Evolutionary conservation across 2,797 vertebrate genomes (phyloP).

Genomic region (Propithecus deckenii): DNA sequence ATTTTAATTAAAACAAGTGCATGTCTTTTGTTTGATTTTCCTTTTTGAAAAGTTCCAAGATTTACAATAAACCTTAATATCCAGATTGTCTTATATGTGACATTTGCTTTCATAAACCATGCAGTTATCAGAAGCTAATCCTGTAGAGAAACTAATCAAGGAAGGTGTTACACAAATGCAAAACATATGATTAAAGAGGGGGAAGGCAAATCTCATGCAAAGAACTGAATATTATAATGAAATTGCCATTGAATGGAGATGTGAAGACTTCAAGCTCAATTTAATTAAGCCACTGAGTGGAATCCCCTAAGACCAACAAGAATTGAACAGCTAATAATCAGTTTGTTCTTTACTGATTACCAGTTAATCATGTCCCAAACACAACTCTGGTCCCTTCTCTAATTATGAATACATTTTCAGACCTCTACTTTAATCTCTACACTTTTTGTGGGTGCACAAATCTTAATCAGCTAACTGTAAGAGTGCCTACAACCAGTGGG

Average conservation of each 20-base stretch:
- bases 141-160: constrained; percentile 90
- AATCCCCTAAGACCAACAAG: constrained; percentile 90
- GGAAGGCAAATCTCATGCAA: constrained; percentile 85
- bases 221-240: constrained; percentile 85
- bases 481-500: constrained; percentile 83
- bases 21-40: constrained; percentile 55
- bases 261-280: constrained; percentile 86
- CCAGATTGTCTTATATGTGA: constrained; percentile 82
- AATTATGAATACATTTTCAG: constrained; percentile 87
- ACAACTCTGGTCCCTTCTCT: constrained; percentile 82
- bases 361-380: constrained; percentile 93
- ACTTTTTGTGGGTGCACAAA: constrained; percentile 80
- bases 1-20: constrained; percentile 80
- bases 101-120: constrained; percentile 88
- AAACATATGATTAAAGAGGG: constrained; percentile 90
- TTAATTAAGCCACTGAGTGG: constrained; percentile 91
- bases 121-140: constrained; percentile 88
- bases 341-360: constrained; percentile 96
- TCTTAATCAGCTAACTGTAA: constrained; percentile 85
- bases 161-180: constrained; percentile 89
- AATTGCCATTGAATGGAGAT: constrained; percentile 88
- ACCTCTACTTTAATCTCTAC: constrained; percentile 79
- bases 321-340: constrained; percentile 94
- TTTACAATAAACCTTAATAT: constrained; percentile 80
- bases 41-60: constrained; percentile 69